These are phyloP conservation scores for Balaenoptera acutorostrata DNA, from an alignment of 2,113 vertebrate genomes.

Conservation along the genomic window DNA sequence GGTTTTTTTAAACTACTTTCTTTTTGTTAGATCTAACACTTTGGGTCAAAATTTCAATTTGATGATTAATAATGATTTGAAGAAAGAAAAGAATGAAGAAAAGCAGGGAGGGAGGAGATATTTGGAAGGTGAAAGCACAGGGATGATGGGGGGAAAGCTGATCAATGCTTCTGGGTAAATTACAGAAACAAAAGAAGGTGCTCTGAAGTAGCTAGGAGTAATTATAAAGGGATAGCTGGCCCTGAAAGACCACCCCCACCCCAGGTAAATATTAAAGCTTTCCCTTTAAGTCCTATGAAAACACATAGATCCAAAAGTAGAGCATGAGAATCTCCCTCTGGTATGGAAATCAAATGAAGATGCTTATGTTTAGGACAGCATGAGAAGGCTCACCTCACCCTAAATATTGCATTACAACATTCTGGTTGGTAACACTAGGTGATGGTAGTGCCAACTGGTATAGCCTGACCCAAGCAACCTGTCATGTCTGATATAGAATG, in stretches of 20 bases:
- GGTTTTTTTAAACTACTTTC: background rate
- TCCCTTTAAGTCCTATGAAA: background rate
- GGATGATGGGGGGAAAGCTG: background rate
- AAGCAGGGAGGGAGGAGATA: background rate
- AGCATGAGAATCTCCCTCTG: background rate
- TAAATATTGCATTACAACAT: background rate
- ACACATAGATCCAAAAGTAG: background rate
- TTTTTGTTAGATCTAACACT: background rate
- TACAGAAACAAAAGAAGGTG: background rate
- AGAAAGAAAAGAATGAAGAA: background rate
- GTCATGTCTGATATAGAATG: background rate
- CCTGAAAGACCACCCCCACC: background rate
- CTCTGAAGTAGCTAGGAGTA: background rate
- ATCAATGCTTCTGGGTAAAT: background rate
- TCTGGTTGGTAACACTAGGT: background rate
- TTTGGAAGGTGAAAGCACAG: background rate
- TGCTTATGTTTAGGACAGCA: background rate
- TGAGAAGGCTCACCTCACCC: background rate
- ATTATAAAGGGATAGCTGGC: background rate
- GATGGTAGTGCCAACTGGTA: background rate
- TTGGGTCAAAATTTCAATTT: background rate
- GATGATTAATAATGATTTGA: background rate
- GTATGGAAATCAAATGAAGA: background rate
- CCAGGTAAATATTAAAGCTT: background rate
- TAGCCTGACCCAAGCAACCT: background rate